These are phyloP conservation scores for Eupithecia subumbrata DNA, from an alignment of 2,888 invertebrate species.

Conservation along the genomic window DNA sequence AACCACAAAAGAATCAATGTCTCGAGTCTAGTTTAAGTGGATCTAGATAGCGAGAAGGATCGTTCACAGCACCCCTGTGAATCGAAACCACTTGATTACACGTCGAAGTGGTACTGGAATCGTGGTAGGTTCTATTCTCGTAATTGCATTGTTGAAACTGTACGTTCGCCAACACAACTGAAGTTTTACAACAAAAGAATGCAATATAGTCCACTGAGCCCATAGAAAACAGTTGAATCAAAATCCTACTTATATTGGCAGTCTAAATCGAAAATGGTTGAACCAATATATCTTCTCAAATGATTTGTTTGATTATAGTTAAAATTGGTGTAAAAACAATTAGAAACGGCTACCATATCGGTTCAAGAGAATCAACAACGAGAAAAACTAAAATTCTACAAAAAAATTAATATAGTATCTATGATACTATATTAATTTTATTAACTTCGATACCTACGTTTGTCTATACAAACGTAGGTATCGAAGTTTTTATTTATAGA, in stretches of 20 bases:
- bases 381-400: background rate
- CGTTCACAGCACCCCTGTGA: constrained; percentile 6
- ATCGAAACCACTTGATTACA: constrained; percentile 17
- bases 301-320: too few relatives aligned
- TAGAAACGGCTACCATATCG: background rate
- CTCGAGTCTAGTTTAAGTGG: background rate
- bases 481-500: background rate
- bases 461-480: background rate
- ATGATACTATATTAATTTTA: too few relatives aligned
- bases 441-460: too few relatives aligned
- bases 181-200: background rate
- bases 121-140: background rate
- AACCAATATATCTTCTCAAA: too few relatives aligned
- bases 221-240: background rate
- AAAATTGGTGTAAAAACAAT: background rate
- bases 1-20: background rate
- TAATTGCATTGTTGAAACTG: constrained; percentile 10
- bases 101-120: background rate
- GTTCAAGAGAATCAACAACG: background rate
- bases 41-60: background rate
- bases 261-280: too few relatives aligned
- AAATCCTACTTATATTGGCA: too few relatives aligned
- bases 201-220: background rate
- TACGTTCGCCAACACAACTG: background rate
- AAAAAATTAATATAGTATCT: too few relatives aligned